Conservation (phyloP, 2,888 invertebrate species). For the Cephus pygmeus region DNA sequence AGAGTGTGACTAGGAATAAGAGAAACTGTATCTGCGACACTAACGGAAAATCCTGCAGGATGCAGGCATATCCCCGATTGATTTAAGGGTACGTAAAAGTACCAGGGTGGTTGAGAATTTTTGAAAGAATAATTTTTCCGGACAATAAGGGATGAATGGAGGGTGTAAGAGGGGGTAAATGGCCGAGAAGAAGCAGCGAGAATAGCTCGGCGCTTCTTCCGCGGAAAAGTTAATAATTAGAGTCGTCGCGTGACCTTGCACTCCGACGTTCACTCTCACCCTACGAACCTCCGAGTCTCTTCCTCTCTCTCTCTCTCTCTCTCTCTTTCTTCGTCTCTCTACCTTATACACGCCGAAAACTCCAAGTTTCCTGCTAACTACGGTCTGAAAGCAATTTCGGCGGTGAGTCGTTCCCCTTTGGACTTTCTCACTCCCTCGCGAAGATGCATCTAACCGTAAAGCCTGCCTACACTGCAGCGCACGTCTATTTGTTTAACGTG, state of each 20-base stretch:
- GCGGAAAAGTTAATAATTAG: constrained; percentile 63
- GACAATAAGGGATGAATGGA: background rate
- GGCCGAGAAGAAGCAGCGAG: background rate
- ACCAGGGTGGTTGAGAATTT: background rate
- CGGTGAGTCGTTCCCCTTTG: constrained; percentile 38
- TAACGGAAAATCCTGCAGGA: background rate
- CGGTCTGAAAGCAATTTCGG: constrained; percentile 63
- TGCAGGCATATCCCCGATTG: background rate
- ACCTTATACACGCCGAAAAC: constrained; percentile 42
- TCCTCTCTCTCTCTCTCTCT: constrained; percentile 31
- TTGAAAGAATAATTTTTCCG: background rate
- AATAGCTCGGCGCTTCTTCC: constrained; percentile 27
- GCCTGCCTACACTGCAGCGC: background rate
- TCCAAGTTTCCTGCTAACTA: constrained; percentile 62
- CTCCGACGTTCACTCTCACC: constrained; percentile 33
- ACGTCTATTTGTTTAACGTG: background rate
- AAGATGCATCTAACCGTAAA: background rate
- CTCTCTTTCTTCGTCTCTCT: constrained; percentile 26
- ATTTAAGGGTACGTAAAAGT: background rate
- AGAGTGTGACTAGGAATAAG: constrained; percentile 39
- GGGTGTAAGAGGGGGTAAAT: background rate
- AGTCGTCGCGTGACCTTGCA: constrained; percentile 64
- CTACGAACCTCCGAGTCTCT: constrained; percentile 22
- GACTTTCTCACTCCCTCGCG: background rate
- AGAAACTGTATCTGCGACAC: constrained; percentile 20